These are phyloP conservation scores for Drosophila yooni DNA, from an alignment of 2,888 invertebrate genomes.

Conservation along the genomic window DNA sequence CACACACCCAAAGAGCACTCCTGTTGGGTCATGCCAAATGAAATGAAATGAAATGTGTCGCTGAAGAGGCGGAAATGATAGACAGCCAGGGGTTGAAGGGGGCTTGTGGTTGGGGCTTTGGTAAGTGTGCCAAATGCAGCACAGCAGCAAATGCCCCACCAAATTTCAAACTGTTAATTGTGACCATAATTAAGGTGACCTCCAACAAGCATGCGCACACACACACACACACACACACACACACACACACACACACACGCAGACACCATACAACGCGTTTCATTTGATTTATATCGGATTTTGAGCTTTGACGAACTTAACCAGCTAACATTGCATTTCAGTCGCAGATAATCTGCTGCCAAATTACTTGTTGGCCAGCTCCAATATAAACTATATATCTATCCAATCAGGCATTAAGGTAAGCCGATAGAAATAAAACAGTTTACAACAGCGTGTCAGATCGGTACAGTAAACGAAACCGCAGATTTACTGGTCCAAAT, in stretches of 20 bases:
- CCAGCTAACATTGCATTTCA: background rate
- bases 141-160: conserved; percentile 26
- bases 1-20: conserved; percentile 1
- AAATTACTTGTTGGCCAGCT: background rate
- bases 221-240: conserved; percentile 1
- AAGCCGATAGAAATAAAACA: background rate
- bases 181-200: conserved; percentile 78
- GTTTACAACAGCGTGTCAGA: background rate
- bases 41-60: conserved; percentile 65
- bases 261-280: conserved; percentile 19
- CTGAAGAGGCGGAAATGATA: conserved; percentile 2
- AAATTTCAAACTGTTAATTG: conserved; percentile 72
- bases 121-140: conserved; percentile 52
- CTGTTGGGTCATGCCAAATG: conserved; percentile 54
- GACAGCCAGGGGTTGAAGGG: background rate
- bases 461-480: background rate
- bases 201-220: conserved; percentile 42
- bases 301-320: background rate
- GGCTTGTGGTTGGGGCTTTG: background rate
- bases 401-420: background rate
- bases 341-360: background rate
- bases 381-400: background rate
- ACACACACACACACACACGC: background rate
- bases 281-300: conserved; percentile 30
- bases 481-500: background rate